Evolutionary conservation across 2,113 vertebrate species (phyloP), one percentile per base, ranked within the genome.

Genomic region (rabbit (Oryctolagus cuniculus)): DNA sequence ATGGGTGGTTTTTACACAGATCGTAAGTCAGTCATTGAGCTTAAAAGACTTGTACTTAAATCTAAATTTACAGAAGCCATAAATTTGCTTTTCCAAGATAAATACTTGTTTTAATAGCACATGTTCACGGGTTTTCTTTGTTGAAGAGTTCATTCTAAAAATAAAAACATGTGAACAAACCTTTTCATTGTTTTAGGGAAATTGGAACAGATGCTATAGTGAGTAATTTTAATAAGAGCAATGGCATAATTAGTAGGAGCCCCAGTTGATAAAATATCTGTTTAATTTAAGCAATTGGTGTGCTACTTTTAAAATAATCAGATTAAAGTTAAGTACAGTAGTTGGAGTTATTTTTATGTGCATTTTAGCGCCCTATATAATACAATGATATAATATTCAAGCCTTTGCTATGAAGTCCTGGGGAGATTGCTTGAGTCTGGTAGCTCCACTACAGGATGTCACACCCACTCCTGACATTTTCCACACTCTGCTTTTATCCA

Each of bases 291-390:
- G 89, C 95, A 95, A 84, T 95, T 70, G 87, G 80, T 86, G 31
- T 92, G 34, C n/a, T 87, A 61, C 64, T 85, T 95, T 96, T 8
- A 80, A 95, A 97, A 92, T 83, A 82, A 95, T 87, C 89, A 91
- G 86, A 87, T 91, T 95, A 97, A 95, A 95, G 95, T 96, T 96
- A 98, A 97, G 91, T 91, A 95, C 91, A 89, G 83, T 79, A 51
- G 55, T 95, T 85, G 51, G 64, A 81, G 93, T 95, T 92, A 94
- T 77, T 91, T 95, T 94, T 89, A 78, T 87, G 94, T 90, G 22
- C 82, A 92, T 86, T 77, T 92, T 94, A 91, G 58, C 13, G 31
- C 27, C 83, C 86, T 84, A 10, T 84, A 69, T 61, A 81, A 89
- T 94, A 44, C 69, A n/a, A 51, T 72, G 87, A 88, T 90, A 74